These are phyloP conservation scores for Mesoclemmys tuberculata DNA, from an alignment of 2,113 vertebrate species.

Conservation along the genomic window DNA sequence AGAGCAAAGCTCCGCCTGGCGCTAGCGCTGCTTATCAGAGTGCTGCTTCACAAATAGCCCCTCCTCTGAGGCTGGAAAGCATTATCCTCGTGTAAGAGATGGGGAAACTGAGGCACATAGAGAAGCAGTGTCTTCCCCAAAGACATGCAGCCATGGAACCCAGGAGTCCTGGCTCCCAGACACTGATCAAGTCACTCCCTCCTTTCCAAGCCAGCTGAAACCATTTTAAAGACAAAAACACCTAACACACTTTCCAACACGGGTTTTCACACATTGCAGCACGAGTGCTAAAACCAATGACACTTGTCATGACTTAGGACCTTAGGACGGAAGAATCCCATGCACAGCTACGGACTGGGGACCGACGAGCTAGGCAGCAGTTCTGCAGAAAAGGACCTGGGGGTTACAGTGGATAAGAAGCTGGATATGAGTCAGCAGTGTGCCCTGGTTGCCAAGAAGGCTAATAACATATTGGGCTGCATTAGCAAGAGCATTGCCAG, in stretches of 20 bases:
- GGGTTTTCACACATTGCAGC: neutral
- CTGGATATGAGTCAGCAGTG: too few species aligned
- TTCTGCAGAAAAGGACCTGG: too few species aligned
- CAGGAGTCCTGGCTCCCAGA: neutral
- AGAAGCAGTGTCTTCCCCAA: neutral
- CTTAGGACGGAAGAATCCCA: too few species aligned
- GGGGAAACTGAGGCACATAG: neutral
- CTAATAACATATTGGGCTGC: too few species aligned
- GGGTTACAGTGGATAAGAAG: too few species aligned
- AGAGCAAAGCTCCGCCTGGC: neutral
- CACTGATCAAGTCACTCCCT: neutral
- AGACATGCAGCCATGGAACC: neutral
- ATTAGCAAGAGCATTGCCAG: too few species aligned
- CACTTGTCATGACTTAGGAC: too few species aligned
- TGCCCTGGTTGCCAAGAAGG: too few species aligned
- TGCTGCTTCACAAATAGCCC: neutral
- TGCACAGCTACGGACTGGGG: too few species aligned
- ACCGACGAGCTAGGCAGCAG: too few species aligned
- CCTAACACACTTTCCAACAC: neutral
- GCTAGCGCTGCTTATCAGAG: neutral
- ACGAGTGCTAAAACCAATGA: neutral
- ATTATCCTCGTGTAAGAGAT: neutral
- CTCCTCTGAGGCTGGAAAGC: neutral
- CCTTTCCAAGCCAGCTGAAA: neutral
- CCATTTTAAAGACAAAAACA: neutral